phyloP scores from a whole-genome alignment of 1,140 invertebrate species.

The Cyphomyrmex costatus region DNA sequence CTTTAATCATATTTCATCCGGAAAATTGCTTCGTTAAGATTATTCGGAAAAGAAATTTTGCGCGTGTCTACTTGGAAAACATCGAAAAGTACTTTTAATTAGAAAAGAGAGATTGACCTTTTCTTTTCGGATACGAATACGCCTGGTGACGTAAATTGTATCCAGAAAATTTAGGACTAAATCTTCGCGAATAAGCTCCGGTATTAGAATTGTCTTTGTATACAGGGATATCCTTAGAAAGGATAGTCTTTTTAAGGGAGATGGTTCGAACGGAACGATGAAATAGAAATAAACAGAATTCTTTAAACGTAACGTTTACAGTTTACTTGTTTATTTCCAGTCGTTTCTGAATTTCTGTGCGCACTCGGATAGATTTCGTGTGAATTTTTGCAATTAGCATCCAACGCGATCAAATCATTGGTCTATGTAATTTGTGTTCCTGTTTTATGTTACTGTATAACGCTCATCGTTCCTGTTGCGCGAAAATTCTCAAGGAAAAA shows the following conservation, averaged over 20 bases:
- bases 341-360: background rate
- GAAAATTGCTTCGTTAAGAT: slow-evolving; percentile 57
- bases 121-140: background rate
- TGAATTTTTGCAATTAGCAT: background rate
- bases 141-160: background rate
- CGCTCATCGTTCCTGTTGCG: background rate
- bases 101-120: slow-evolving; percentile 1
- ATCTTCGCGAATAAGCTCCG: background rate
- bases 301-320: background rate
- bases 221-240: background rate
- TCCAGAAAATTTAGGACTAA: background rate
- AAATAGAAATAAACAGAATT: background rate
- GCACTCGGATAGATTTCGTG: background rate
- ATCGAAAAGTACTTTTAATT: slow-evolving; percentile 25
- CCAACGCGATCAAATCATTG: slow-evolving; percentile 1
- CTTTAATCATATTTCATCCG: slow-evolving; percentile 60
- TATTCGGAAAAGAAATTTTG: slow-evolving; percentile 49
- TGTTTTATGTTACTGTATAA: background rate
- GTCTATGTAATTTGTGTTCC: slow-evolving; percentile 4
- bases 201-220: background rate
- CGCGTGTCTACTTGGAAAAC: slow-evolving; percentile 10
- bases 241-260: background rate
- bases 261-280: background rate
- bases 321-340: background rate
- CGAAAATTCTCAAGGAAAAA: slow-evolving; percentile 5